Percentiles rank a stretch among this genome's conserved stretches.
phyloP scores from a whole-genome alignment of 2,113 vertebrate genomes.

The Triplophysa rosa region DNA sequence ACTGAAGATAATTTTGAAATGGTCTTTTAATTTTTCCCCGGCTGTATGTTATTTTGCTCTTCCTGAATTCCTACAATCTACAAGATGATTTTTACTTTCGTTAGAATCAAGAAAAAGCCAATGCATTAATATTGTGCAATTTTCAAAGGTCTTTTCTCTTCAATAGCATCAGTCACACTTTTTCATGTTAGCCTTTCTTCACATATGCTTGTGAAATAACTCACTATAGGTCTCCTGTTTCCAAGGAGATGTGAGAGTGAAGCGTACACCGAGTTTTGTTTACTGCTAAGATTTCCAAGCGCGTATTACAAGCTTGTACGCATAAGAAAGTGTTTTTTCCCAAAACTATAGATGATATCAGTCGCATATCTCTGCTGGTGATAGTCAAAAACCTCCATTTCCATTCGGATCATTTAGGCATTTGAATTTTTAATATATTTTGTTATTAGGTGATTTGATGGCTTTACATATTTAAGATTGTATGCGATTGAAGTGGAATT shows the following conservation, averaged over 20 bases:
- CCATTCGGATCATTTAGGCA: not conserved
- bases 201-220: constrained; percentile 20
- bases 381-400: not conserved
- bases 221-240: constrained; percentile 36
- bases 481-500: too few species aligned
- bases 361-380: not conserved
- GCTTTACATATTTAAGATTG: not conserved
- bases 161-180: not conserved
- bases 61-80: not conserved
- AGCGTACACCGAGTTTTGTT: not conserved
- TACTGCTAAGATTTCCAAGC: not conserved
- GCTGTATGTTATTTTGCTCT: not conserved
- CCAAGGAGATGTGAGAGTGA: constrained; percentile 30
- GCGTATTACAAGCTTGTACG: not conserved
- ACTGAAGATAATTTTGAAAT: too few species aligned
- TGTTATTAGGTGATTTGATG: not conserved
- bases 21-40: too few species aligned
- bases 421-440: not conserved
- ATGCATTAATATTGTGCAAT: not conserved
- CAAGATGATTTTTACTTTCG: not conserved
- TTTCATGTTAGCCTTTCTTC: constrained; percentile 2
- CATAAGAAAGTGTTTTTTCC: constrained; percentile 1
- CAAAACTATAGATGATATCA: not conserved
- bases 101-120: not conserved
- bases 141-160: not conserved